These are phyloP conservation scores for Rissa tridactyla DNA, from an alignment of 2,113 vertebrate species.

Conservation along the genomic window DNA sequence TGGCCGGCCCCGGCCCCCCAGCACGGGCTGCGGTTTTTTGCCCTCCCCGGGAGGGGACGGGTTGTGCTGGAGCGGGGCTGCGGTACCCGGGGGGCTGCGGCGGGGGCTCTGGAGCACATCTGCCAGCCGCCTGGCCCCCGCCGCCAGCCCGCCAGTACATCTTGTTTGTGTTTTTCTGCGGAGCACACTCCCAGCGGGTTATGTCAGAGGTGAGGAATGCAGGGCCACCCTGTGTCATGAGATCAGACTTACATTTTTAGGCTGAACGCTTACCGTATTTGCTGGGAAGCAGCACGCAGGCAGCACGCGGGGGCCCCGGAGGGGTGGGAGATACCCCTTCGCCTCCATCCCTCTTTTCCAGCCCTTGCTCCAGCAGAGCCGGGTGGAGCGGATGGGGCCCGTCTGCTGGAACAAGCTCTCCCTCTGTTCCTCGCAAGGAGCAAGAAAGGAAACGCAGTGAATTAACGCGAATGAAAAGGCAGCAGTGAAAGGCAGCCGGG, in stretches of 20 bases:
- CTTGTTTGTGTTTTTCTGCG: conserved; percentile 69
- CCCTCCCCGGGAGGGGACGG: not conserved
- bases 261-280: conserved; percentile 44
- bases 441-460: conserved; percentile 50
- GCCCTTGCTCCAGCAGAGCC: not conserved
- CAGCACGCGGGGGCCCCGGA: not conserved
- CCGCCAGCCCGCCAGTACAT: conserved; percentile 55
- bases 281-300: conserved; percentile 31
- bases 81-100: not conserved
- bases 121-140: conserved; percentile 24
- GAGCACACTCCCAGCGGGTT: conserved; percentile 63
- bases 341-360: conserved; percentile 18
- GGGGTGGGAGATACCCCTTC: conserved; percentile 14
- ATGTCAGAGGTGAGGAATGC: conserved; percentile 74
- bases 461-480: conserved; percentile 57
- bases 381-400: conserved; percentile 47
- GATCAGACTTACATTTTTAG: conserved; percentile 66
- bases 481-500: conserved; percentile 35
- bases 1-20: not conserved
- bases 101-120: conserved; percentile 4
- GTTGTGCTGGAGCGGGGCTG: not conserved
- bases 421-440: conserved; percentile 55
- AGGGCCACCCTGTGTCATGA: conserved; percentile 70
- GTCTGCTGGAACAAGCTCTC: conserved; percentile 57
- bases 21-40: not conserved